phyloP scores from a whole-genome alignment of 2,113 vertebrate species.

The Pungitius pungitius region DNA sequence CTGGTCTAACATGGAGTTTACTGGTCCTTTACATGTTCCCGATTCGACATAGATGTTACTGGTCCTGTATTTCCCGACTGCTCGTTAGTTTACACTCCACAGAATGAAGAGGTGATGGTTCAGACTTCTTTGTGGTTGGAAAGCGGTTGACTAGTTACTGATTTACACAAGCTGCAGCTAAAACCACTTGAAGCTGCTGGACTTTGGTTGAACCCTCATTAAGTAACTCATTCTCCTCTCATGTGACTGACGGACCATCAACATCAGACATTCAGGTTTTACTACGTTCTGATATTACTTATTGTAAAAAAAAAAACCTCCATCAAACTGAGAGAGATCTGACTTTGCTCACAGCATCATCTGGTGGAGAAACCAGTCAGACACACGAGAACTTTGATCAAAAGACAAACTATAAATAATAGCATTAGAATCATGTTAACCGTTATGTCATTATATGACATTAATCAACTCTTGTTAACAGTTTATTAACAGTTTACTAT shows the following conservation, averaged over 20 bases:
- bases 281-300: background rate
- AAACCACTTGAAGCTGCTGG: background rate
- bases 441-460: no score
- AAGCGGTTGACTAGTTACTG: constrained; percentile 30
- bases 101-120: background rate
- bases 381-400: background rate
- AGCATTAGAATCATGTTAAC: no score
- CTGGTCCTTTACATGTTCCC: no score
- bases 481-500: no score
- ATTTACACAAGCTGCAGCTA: constrained; percentile 32
- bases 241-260: background rate
- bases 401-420: no score
- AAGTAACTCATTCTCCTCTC: constrained; percentile 64
- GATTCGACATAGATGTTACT: no score
- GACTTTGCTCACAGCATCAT: background rate
- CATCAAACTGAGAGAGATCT: background rate
- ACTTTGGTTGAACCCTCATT: constrained; percentile 43
- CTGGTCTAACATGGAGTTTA: no score
- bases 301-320: background rate
- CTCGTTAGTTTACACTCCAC: no score
- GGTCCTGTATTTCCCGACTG: no score
- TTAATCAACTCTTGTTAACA: no score
- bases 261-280: constrained; percentile 6
- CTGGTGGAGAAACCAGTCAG: background rate
- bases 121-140: background rate